Evolutionary conservation across 2,888 invertebrate species (phyloP).

Genomic region (Eucera pruinosa): DNA sequence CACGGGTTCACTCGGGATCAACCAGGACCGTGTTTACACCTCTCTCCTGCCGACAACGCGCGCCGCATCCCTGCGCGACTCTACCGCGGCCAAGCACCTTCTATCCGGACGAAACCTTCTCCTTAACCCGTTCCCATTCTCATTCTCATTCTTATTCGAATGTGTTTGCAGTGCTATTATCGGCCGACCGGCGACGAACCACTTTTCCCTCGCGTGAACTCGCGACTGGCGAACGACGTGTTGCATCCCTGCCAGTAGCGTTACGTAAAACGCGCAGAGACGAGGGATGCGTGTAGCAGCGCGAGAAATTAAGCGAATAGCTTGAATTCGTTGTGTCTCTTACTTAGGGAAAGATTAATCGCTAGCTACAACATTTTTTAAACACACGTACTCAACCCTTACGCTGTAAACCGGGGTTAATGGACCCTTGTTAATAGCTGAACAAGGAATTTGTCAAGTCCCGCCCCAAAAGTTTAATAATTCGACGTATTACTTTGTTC

Average conservation of each 20-base stretch:
- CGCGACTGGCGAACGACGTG: not conserved
- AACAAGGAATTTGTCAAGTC: too few relatives aligned
- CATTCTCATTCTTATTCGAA: too few relatives aligned
- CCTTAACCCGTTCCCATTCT: conserved; percentile 34
- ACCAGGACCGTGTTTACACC: conserved; percentile 48
- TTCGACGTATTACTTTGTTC: too few relatives aligned
- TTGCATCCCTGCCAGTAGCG: not conserved
- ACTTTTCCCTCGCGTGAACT: conserved; percentile 1
- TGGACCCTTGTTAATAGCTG: too few relatives aligned
- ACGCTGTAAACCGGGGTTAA: too few relatives aligned
- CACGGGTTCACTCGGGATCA: conserved; percentile 19
- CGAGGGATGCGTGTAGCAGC: too few relatives aligned
- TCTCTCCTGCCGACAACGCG: conserved; percentile 33
- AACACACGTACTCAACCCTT: too few relatives aligned
- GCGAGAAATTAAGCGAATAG: too few relatives aligned
- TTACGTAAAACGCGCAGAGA: conserved; percentile 39
- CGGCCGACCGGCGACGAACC: not conserved
- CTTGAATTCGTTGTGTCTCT: too few relatives aligned
- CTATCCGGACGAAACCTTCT: conserved; percentile 16
- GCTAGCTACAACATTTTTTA: too few relatives aligned
- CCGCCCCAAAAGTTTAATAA: too few relatives aligned
- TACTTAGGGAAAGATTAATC: too few relatives aligned
- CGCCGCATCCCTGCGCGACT: conserved; percentile 7
- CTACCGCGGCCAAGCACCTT: not conserved
- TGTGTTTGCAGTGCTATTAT: conserved; percentile 37